A percentile compares a stretch with the other conserved stretches of the same genome.
These are phyloP conservation scores for Arctopsyche grandis DNA, from an alignment of 1,140 invertebrate genomes.

Conservation along the genomic window DNA sequence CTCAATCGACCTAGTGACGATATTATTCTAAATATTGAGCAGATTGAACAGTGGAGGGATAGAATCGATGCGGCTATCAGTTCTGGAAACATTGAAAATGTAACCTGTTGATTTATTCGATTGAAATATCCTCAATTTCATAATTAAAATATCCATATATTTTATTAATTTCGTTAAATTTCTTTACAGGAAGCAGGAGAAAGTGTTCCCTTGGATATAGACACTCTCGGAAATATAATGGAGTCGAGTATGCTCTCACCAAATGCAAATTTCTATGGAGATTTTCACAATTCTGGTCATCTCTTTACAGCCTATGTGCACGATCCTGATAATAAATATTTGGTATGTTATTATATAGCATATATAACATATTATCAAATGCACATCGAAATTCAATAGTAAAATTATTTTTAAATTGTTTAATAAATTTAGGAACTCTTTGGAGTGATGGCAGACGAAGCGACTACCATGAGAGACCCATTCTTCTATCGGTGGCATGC, in stretches of 20 bases:
- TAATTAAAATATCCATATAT: conserved; percentile 9
- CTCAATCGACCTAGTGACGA: conserved; percentile 69
- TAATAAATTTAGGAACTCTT: conserved; percentile 52
- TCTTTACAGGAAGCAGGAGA: conserved; percentile 51
- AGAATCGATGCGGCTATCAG: conserved; percentile 77
- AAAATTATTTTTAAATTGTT: conserved; percentile 29
- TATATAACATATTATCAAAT: neutral
- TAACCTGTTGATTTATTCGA: conserved; percentile 13
- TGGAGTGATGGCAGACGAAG: conserved; percentile 59
- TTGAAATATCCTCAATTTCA: neutral
- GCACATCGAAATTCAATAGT: neutral
- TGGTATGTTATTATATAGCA: neutral
- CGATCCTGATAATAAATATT: conserved; percentile 60
- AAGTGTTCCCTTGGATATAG: conserved; percentile 61
- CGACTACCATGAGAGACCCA: conserved; percentile 64
- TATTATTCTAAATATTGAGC: conserved; percentile 69
- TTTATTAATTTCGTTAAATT: conserved; percentile 5
- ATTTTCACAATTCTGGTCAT: conserved; percentile 65
- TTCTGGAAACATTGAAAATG: conserved; percentile 64
- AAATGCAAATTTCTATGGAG: conserved; percentile 63
- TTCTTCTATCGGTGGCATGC: conserved; percentile 63
- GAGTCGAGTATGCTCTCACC: conserved; percentile 60
- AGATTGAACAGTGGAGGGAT: conserved; percentile 74
- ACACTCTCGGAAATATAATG: conserved; percentile 64
- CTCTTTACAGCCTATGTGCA: conserved; percentile 60